Conservation (phyloP, 1,140 invertebrate species). For the Philopotamus ludificatus region DNA sequence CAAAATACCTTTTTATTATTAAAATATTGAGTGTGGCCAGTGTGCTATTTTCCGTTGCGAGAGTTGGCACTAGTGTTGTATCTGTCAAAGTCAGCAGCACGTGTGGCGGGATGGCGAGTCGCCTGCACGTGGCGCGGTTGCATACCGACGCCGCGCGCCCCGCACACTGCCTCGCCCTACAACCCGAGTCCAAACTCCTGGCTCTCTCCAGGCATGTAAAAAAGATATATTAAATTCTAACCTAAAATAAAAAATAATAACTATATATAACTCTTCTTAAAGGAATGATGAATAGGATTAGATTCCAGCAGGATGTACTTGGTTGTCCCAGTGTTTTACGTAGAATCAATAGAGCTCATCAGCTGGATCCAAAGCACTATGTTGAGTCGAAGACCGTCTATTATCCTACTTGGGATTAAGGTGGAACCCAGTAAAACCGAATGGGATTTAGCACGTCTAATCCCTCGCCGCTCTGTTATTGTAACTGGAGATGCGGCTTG, state of each 20-base stretch:
- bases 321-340: too few relatives aligned
- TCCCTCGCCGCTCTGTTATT: conserved; percentile 57
- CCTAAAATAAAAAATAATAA: not conserved
- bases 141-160: not conserved
- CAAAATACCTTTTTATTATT: not conserved
- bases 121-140: conserved; percentile 17
- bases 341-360: too few relatives aligned
- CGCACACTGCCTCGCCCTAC: conserved; percentile 5
- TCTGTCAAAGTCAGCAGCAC: not conserved
- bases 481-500: conserved; percentile 80
- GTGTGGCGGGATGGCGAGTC: not conserved
- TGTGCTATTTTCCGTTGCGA: too few relatives aligned
- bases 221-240: not conserved
- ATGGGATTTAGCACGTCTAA: conserved; percentile 68
- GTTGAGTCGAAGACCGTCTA: conserved; percentile 76
- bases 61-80: not conserved
- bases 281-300: conserved; percentile 69
- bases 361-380: conserved; percentile 72
- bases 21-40: too few relatives aligned
- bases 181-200: not conserved
- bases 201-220: conserved; percentile 10
- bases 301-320: too few relatives aligned
- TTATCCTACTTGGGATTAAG: conserved; percentile 79
- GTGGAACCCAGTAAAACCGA: conserved; percentile 77
- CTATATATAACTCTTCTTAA: not conserved